Evolutionary conservation across 1,140 invertebrate species (phyloP).

Genomic region (Drosophila sturtevanti): DNA sequence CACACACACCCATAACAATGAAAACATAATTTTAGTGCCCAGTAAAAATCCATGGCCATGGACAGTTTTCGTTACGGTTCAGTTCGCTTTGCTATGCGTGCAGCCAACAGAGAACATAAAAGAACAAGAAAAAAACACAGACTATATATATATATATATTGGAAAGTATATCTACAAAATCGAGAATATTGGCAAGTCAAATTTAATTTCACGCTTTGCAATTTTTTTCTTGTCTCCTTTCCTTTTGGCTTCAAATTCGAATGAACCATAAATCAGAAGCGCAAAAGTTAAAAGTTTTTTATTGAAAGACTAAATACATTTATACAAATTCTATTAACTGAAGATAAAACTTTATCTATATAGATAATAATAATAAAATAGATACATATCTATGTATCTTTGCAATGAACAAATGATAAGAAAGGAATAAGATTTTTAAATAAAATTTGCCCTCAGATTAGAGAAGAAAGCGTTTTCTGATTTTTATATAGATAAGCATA

Average conservation of each 20-base stretch:
- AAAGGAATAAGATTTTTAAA: no score
- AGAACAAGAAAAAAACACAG: conserved; percentile 23
- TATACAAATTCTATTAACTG: neutral
- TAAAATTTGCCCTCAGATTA: no score
- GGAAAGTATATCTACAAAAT: conserved; percentile 51
- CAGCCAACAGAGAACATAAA: conserved; percentile 48
- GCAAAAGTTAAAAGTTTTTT: neutral
- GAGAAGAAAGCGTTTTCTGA: no score
- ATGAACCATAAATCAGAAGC: conserved; percentile 23
- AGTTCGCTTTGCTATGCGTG: conserved; percentile 53
- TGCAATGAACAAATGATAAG: no score
- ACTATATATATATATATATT: neutral
- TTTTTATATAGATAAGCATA: no score
- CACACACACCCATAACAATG: conserved; percentile 55
- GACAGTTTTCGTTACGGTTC: conserved; percentile 66
- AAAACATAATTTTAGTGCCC: conserved; percentile 75
- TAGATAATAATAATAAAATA: no score
- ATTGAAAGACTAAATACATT: neutral
- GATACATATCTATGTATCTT: no score
- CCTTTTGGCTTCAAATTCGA: conserved; percentile 19
- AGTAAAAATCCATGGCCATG: conserved; percentile 72
- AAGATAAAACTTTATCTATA: no score
- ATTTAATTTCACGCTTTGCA: conserved; percentile 81
- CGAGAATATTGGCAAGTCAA: conserved; percentile 69
- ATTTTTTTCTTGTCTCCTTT: conserved; percentile 25